phyloP scores from a whole-genome alignment of 1,140 invertebrate species.

The Cotesia glomerata region DNA sequence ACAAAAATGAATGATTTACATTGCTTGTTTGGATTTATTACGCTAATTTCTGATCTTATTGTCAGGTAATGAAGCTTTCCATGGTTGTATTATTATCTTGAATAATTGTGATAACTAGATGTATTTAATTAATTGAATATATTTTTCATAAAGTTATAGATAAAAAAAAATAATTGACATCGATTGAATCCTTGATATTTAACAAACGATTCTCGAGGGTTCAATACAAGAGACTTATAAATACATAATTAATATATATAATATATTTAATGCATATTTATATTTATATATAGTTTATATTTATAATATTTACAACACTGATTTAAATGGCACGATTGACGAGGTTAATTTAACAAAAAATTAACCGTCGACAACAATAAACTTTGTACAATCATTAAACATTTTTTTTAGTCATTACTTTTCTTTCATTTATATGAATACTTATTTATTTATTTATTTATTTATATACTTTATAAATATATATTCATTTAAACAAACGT shows the following conservation, averaged over 20 bases:
- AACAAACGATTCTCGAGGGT: constrained; percentile 23
- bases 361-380: constrained; percentile 44
- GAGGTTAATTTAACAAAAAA: constrained; percentile 39
- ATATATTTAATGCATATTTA: too few species aligned
- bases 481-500: constrained; percentile 24
- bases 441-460: constrained; percentile 10
- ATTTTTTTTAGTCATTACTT: constrained; percentile 5
- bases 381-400: constrained; percentile 51
- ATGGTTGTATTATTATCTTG: not conserved
- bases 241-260: not conserved
- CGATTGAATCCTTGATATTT: constrained; percentile 13
- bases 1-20: not conserved
- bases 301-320: constrained; percentile 42
- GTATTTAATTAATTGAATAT: constrained; percentile 33
- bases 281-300: too few species aligned
- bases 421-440: not conserved
- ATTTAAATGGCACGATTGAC: constrained; percentile 48
- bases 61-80: not conserved
- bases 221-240: not conserved
- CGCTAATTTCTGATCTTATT: not conserved
- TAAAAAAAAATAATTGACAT: constrained; percentile 5
- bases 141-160: constrained; percentile 30
- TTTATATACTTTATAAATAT: constrained; percentile 11
- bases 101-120: too few species aligned
- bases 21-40: constrained; percentile 35